Evolutionary conservation across 2,888 invertebrate genomes (phyloP).

Genomic region (Tinea pellionella): DNA sequence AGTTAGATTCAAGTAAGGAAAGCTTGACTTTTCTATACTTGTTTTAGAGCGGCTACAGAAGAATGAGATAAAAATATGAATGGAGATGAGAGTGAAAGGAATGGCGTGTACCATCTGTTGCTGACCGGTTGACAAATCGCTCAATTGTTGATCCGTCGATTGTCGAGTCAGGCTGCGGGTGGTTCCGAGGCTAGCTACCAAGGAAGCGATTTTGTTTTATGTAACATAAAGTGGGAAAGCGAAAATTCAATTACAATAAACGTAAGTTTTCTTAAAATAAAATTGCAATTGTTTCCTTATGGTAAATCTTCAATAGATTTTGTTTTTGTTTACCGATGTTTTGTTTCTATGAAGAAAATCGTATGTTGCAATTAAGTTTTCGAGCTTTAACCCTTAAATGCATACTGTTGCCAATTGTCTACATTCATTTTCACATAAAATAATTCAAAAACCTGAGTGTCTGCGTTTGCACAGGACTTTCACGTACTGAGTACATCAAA

Average conservation of each 20-base stretch:
- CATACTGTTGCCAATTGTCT: no score
- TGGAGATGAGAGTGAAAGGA: background rate
- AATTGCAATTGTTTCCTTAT: background rate
- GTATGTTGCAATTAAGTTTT: no score
- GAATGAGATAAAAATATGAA: background rate
- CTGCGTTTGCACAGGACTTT: no score
- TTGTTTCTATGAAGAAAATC: no score
- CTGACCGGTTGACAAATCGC: constrained; percentile 8
- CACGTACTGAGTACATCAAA: no score
- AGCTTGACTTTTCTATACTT: background rate
- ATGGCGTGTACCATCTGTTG: background rate
- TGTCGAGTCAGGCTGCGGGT: background rate
- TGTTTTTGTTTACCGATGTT: no score
- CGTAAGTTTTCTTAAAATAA: background rate
- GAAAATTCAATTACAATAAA: background rate
- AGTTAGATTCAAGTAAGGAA: background rate
- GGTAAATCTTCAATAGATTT: no score
- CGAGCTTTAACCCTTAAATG: no score
- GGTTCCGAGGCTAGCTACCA: background rate
- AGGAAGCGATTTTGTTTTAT: background rate
- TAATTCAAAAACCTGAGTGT: no score
- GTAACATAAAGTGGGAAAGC: background rate
- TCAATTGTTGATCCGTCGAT: background rate
- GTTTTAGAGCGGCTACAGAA: background rate
- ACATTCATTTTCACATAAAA: no score